Conservation (phyloP, 92 coral and sea anemone genomes). For the Actinostola sp. region DNA sequence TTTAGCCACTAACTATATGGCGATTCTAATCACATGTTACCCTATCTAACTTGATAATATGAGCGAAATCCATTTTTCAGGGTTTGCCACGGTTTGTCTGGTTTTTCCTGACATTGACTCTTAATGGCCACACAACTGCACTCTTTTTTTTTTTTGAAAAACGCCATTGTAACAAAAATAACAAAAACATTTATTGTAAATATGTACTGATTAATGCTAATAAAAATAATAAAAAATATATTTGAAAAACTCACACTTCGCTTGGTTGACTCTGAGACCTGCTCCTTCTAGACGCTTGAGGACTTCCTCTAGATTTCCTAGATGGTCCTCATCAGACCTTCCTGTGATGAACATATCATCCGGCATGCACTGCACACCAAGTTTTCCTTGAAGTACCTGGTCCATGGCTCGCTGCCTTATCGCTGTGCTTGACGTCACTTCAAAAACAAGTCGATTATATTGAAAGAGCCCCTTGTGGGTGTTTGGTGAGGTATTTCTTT, state of each 20-base stretch:
- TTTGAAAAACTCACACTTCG: slow-evolving; percentile 7
- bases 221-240: too few relatives aligned
- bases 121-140: too few relatives aligned
- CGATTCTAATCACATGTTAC: too few relatives aligned
- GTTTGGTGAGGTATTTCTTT: slow-evolving; percentile 27
- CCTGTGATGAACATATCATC: slow-evolving; percentile 2
- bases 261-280: slow-evolving; percentile 7
- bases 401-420: slow-evolving; percentile 23
- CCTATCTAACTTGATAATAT: too few relatives aligned
- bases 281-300: slow-evolving; percentile 16
- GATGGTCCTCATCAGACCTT: slow-evolving; percentile 3
- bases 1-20: too few relatives aligned
- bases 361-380: slow-evolving; percentile 9
- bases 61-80: too few relatives aligned
- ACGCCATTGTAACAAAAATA: too few relatives aligned
- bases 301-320: neutral
- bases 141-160: too few relatives aligned
- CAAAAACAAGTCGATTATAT: slow-evolving; percentile 16
- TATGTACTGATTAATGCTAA: too few relatives aligned
- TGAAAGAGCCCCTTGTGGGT: slow-evolving; percentile 43
- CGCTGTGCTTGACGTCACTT: slow-evolving; percentile 23
- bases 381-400: slow-evolving; percentile 16
- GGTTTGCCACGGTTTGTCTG: too few relatives aligned
- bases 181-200: too few relatives aligned
- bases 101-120: too few relatives aligned